phyloP scores from a whole-genome alignment of 2,797 vertebrate species.

The Sebastes trivittatus region DNA sequence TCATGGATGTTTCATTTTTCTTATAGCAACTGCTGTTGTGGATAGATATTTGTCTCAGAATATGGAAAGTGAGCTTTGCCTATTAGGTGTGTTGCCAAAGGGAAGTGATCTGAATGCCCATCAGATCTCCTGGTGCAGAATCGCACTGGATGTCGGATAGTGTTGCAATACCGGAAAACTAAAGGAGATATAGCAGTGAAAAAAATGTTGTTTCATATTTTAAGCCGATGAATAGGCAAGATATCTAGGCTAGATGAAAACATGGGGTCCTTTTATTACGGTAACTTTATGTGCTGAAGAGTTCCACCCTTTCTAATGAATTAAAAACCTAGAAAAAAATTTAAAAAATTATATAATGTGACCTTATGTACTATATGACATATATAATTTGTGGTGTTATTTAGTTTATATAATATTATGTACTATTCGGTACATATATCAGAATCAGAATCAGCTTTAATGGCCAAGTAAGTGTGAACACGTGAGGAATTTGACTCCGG shows the following conservation, averaged over 20 bases:
- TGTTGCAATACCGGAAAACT: fast-evolving
- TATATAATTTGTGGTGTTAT: background rate
- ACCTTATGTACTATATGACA: background rate
- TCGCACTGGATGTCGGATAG: too few relatives aligned
- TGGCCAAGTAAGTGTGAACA: background rate
- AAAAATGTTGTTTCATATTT: fast-evolving
- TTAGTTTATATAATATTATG: background rate
- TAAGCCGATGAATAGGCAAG: too few relatives aligned
- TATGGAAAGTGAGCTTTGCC: background rate
- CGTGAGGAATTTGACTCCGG: background rate
- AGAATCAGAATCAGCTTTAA: background rate
- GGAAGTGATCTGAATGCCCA: too few relatives aligned
- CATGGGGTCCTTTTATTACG: too few relatives aligned
- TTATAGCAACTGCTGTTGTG: background rate
- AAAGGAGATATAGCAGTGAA: too few relatives aligned
- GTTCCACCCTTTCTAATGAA: too few relatives aligned
- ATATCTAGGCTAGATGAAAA: too few relatives aligned
- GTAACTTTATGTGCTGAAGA: too few relatives aligned
- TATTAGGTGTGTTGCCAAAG: too few relatives aligned
- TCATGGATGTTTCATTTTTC: background rate
- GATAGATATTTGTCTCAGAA: background rate
- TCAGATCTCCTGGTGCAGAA: too few relatives aligned
- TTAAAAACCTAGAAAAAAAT: background rate
- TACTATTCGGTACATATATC: background rate
- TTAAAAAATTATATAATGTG: background rate